Base-by-base conservation (phyloP, 2,113 vertebrate genomes). In the Sapajus apella region DNA sequence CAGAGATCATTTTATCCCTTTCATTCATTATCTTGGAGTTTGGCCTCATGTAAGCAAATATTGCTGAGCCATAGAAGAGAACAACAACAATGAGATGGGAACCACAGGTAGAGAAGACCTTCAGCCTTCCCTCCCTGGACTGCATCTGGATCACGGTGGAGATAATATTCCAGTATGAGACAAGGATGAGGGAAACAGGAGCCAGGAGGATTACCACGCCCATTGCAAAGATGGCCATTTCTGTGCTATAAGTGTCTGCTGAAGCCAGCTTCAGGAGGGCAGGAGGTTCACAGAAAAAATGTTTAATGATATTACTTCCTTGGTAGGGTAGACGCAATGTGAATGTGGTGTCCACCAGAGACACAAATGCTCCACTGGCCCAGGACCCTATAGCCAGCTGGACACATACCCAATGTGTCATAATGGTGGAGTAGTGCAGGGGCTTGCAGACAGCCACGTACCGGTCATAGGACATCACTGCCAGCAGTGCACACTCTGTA, bases 271-370 rank as follows among this genome's bases (percentile, higher is more conserved):
- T 96, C n/a, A 98, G 58, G 40, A 98, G 95, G 14, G 94, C 97
- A 40, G 97, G 97, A 27, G 97, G 97, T 10, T 98, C 98, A 94
- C 97, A 98, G 96, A 98, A 98, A 56, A 96, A 98, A 11, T 98
- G 97, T 47, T 98, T 97, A 80, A 98, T 97, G 37, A 95, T 14
- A 64, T 97, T 97, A n/a, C 80, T 89, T 10, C 84, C 96, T 95
- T 6, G 80, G 21, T 97, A 98, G 21, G 97, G 84, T 52, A 98
- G 75, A 56, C 4, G 25, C 43, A 98, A 6, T 32, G 92, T 97
- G 86, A 98, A 98, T 23, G 92, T 93, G 20, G 92, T 55, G 23
- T 97, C 97, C 14, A 98, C 92, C 32, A 97, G 27, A 30, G 97
- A 98, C 66, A 96, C 90, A 50, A 97, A 21, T 0, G 55, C 79